Evolutionary conservation across 2,888 invertebrate species (phyloP).

Genomic region (Pinctada fucata): DNA sequence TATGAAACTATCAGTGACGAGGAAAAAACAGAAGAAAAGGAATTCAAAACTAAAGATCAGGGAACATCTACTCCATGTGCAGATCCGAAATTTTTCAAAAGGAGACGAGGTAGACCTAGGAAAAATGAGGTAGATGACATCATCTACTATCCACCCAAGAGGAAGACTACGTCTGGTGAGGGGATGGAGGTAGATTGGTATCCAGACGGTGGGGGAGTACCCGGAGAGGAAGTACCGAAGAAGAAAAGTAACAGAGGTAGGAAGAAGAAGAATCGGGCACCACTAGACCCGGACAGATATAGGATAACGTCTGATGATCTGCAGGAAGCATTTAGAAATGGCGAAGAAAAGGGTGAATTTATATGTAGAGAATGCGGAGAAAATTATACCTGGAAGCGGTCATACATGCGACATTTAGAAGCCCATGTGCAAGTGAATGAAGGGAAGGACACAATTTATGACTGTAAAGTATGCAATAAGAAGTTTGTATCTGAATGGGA

Average conservation of each 20-base stretch:
- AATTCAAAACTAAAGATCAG: neutral
- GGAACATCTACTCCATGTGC: neutral
- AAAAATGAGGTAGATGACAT: neutral
- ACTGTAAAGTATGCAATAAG: conserved; percentile 10
- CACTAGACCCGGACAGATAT: conserved; percentile 13
- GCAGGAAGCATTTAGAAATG: conserved; percentile 12
- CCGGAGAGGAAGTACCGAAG: neutral
- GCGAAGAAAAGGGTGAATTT: conserved; percentile 23
- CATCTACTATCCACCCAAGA: neutral
- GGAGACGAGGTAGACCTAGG: neutral
- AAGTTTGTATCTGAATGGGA: conserved; percentile 27
- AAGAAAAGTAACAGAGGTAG: conserved; percentile 2
- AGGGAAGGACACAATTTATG: conserved; percentile 1
- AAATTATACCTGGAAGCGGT: conserved; percentile 16
- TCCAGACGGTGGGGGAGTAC: neutral
- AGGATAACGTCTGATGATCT: conserved; percentile 21
- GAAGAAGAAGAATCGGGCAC: conserved; percentile 5
- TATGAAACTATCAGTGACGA: neutral
- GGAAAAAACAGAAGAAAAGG: neutral
- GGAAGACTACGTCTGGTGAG: neutral
- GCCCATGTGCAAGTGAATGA: conserved; percentile 14
- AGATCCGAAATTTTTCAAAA: neutral
- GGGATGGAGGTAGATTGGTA: neutral
- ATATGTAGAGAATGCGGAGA: conserved; percentile 15
- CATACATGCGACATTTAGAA: conserved; percentile 23